Percentiles rank a stretch among this genome's conserved stretches.
phyloP scores from a whole-genome alignment of 2,888 invertebrate genomes.

The Leucoptera coffeella region DNA sequence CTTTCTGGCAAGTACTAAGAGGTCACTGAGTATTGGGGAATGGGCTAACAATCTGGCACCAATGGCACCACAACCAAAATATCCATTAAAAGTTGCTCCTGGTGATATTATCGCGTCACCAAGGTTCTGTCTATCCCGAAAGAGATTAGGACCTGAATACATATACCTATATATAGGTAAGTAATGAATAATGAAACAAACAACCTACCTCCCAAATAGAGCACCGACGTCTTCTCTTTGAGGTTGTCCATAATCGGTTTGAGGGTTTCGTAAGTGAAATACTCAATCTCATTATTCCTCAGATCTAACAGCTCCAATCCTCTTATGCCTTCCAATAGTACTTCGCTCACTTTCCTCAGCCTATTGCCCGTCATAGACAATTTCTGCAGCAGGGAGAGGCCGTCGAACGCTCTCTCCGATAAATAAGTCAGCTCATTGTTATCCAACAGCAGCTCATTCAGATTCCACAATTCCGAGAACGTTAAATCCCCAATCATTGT shows the following conservation, averaged over 20 bases:
- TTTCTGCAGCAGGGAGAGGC: constrained; percentile 65
- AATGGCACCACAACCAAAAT: too few relatives aligned
- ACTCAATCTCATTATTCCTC: constrained; percentile 69
- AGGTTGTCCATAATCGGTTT: constrained; percentile 72
- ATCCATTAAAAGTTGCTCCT: too few relatives aligned
- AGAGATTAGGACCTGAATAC: too few relatives aligned
- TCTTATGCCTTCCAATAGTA: constrained; percentile 67
- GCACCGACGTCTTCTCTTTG: constrained; percentile 45
- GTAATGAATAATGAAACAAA: constrained; percentile 8
- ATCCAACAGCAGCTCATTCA: constrained; percentile 65
- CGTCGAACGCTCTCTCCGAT: constrained; percentile 71
- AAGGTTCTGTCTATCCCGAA: too few relatives aligned
- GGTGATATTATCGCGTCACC: too few relatives aligned
- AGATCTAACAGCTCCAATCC: constrained; percentile 71
- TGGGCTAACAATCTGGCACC: too few relatives aligned
- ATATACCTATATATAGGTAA: constrained; percentile 4
- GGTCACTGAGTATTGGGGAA: too few relatives aligned
- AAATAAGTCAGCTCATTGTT: constrained; percentile 67
- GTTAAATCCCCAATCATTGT: constrained; percentile 73
- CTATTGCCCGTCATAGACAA: constrained; percentile 73
- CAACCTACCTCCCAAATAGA: constrained; percentile 42
- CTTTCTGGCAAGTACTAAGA: too few relatives aligned
- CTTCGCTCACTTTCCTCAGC: constrained; percentile 64
- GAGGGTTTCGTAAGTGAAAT: constrained; percentile 67
- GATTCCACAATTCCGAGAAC: constrained; percentile 72